phyloP scores from a whole-genome alignment of 2,888 invertebrate genomes.

The Phorcus lineatus region DNA sequence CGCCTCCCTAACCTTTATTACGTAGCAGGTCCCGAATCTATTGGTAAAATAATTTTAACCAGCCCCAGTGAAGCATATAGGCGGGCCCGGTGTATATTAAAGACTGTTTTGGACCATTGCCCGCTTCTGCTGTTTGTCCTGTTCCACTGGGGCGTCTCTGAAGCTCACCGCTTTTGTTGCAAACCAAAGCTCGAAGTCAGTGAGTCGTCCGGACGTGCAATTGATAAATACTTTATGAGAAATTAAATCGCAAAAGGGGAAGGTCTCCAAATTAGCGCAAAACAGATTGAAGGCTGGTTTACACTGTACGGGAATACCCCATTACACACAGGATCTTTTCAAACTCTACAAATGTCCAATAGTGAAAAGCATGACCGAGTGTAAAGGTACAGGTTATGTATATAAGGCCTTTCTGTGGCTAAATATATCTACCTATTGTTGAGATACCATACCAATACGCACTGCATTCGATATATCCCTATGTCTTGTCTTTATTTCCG shows the following conservation, averaged over 20 bases:
- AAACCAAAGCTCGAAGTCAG: neutral
- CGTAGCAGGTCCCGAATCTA: neutral
- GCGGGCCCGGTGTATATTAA: neutral
- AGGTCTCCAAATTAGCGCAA: neutral
- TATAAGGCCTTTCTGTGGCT: too few relatives aligned
- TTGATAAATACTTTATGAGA: neutral
- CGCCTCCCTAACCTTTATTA: too few relatives aligned
- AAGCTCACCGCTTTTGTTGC: neutral
- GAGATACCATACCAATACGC: too few relatives aligned
- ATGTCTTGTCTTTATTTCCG: too few relatives aligned
- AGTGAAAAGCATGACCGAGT: too few relatives aligned
- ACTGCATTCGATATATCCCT: too few relatives aligned
- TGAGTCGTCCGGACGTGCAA: neutral
- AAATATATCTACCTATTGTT: too few relatives aligned
- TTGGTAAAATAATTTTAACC: neutral
- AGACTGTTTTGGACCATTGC: neutral
- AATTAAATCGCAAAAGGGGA: slow-evolving; percentile 1
- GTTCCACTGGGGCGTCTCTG: neutral
- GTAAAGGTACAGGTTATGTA: too few relatives aligned
- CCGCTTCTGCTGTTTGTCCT: neutral
- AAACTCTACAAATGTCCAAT: too few relatives aligned
- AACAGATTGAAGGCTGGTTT: neutral
- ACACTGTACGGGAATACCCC: neutral
- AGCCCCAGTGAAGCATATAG: neutral
- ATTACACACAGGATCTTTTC: neutral